Evolutionary conservation across 2,888 invertebrate species (phyloP), one percentile per base, ranked within the genome.

Genomic region (Antheraea assamensis): DNA sequence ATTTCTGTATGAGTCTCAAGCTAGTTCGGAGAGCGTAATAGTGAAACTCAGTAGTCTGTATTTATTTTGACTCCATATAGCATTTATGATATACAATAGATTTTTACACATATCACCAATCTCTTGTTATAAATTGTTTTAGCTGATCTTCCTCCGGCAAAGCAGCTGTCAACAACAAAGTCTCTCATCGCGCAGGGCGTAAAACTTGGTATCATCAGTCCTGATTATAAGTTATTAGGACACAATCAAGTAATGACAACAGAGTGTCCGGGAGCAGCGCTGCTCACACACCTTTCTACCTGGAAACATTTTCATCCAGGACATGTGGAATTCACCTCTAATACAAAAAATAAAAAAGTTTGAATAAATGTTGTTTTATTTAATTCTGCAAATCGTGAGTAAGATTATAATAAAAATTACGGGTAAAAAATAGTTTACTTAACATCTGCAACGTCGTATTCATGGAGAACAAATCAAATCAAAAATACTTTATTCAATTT

Each of bases 181-280:
- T 88, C 92, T 7, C 88, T 97, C 19, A 96, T 97, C 71, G 86
- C 88, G 0, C 92, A 90, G 52, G 97, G 97, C 5, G 89, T 97
- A 0, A 81, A 86, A 13, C 85, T 89, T 21, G 96, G 96, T 0
- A 92, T 92, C 78, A 95, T 97, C 71, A 87, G 90, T 17, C 83
- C 91, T 0, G 86, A 95, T 77, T 97, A 96, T 83, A 95, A 95
- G 74, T 88, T 97, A 55, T 89, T 96, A 24, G 97, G 96, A 0
- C 97, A 97, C 86, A 88, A 80, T 3, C 93, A 93, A 76, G 83
- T 85, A 2, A 86, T 83, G 85, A 27, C 80, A 0, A 97, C 97
- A 0, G 96, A 96, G 78, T 97, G 97, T 78, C 97, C 97, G 0
- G 97, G 97, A 0, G 92, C 91, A 3, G 91, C 95, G 0, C 90